A percentile compares a stretch with the other conserved stretches of the same genome.
Evolutionary conservation across 2,797 vertebrate species (phyloP).

Genomic region (Sebastolobus alascanus): DNA sequence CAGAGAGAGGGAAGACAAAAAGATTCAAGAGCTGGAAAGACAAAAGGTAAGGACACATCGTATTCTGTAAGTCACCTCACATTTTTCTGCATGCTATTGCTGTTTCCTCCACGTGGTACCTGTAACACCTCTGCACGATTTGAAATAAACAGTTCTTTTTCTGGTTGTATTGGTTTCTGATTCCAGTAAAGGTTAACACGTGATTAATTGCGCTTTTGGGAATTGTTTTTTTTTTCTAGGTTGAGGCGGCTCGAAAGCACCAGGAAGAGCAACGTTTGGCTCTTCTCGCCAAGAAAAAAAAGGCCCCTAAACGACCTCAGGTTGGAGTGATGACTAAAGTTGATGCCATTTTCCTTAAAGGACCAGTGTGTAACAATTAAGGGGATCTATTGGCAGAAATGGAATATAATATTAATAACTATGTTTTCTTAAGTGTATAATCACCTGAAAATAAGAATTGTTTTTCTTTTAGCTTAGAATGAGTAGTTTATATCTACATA

Average conservation of each 20-base stretch:
- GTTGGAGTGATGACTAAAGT: not conserved
- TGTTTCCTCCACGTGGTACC: not conserved
- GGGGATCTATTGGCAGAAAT: no score
- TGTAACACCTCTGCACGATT: not conserved
- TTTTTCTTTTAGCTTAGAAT: no score
- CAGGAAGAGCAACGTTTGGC: no score
- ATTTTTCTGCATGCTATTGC: not conserved
- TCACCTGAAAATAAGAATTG: no score
- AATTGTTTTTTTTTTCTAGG: conserved; percentile 36
- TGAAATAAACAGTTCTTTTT: not conserved
- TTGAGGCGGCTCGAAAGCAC: conserved; percentile 48
- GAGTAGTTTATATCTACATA: no score
- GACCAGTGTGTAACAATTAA: no score
- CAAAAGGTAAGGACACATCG: conserved; percentile 53
- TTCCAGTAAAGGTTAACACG: not conserved
- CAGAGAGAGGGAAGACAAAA: no score
- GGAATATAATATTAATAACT: no score
- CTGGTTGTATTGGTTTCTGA: not conserved
- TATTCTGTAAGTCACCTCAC: not conserved
- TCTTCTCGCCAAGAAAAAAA: conserved; percentile 26
- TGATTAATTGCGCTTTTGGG: not conserved
- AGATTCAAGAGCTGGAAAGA: conserved; percentile 41
- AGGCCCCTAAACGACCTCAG: not conserved
- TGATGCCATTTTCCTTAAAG: not conserved
- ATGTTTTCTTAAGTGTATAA: no score